These are phyloP conservation scores for Trachurus trachurus DNA, from an alignment of 2,797 vertebrate species.

Conservation along the genomic window DNA sequence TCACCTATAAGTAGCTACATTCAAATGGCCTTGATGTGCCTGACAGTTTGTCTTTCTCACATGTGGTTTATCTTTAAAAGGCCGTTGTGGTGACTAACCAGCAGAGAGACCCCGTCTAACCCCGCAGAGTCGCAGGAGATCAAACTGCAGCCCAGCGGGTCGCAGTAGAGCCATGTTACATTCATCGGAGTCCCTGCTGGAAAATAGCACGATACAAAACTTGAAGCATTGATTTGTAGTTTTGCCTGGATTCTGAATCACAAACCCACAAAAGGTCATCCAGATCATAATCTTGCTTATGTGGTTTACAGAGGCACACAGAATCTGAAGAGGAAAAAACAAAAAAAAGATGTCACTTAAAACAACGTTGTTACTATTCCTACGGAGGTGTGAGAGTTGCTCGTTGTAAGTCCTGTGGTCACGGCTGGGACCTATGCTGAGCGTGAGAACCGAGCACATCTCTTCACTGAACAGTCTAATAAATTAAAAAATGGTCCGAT, in stretches of 20 bases:
- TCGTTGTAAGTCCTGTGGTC: slow-evolving; percentile 41
- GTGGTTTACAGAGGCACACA: slow-evolving; percentile 61
- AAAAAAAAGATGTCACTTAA: slow-evolving; percentile 46
- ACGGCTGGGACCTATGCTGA: slow-evolving; percentile 33
- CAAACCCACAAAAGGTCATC: slow-evolving; percentile 26
- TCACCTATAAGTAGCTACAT: slow-evolving; percentile 78
- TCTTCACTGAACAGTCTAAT: slow-evolving; percentile 75
- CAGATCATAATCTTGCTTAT: slow-evolving; percentile 31
- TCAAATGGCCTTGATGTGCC: slow-evolving; percentile 83
- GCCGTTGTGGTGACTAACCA: slow-evolving; percentile 50
- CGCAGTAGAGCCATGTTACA: slow-evolving; percentile 65
- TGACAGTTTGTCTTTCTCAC: slow-evolving; percentile 60
- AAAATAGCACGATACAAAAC: slow-evolving; percentile 33
- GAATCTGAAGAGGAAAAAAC: slow-evolving; percentile 25
- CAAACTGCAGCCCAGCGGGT: slow-evolving; percentile 51
- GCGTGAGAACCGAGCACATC: slow-evolving; percentile 65
- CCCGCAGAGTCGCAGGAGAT: slow-evolving; percentile 21
- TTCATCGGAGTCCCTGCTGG: slow-evolving; percentile 63
- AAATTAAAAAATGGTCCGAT: slow-evolving; percentile 78
- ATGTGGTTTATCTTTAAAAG: slow-evolving; percentile 49
- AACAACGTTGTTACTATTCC: slow-evolving; percentile 55
- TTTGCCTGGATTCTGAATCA: slow-evolving; percentile 29
- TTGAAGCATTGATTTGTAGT: slow-evolving; percentile 23
- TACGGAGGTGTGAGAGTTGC: slow-evolving; percentile 63
- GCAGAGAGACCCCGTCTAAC: slow-evolving; percentile 46